Evolutionary conservation across 2,113 vertebrate genomes (phyloP).

Genomic region (Tursiops truncatus): DNA sequence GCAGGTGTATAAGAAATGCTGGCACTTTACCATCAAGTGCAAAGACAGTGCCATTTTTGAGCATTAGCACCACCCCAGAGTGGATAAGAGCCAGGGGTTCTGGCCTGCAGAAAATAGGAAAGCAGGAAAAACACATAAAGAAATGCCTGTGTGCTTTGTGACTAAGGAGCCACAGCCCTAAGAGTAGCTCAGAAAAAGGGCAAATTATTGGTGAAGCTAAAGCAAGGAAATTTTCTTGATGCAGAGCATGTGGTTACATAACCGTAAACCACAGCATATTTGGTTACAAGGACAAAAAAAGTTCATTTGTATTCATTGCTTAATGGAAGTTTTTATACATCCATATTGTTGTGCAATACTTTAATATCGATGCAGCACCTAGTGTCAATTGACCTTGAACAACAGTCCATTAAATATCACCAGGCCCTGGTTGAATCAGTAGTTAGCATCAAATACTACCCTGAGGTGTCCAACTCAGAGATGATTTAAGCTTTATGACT

Average conservation of each 20-base stretch:
- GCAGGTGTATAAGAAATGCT: background rate
- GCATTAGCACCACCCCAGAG: background rate
- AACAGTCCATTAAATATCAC: conserved; percentile 34
- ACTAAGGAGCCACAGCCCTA: background rate
- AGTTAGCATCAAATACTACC: conserved; percentile 3
- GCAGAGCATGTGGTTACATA: background rate
- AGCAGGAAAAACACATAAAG: background rate
- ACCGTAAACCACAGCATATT: background rate
- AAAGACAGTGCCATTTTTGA: background rate
- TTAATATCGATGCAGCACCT: background rate
- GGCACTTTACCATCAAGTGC: background rate
- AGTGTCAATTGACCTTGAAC: conserved; percentile 39
- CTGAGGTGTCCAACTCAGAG: conserved; percentile 20
- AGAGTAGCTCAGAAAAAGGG: background rate
- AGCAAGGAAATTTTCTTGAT: background rate
- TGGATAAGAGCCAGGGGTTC: background rate
- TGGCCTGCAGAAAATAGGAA: background rate
- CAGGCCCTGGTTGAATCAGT: background rate
- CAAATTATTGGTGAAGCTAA: background rate
- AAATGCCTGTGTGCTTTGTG: background rate
- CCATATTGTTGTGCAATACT: background rate
- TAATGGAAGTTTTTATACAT: conserved; percentile 12
- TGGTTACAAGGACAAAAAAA: background rate
- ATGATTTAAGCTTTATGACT: conserved; percentile 45
- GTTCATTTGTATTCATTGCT: background rate